phyloP scores from a whole-genome alignment of 2,888 invertebrate species.

The Anorthoa munda region DNA sequence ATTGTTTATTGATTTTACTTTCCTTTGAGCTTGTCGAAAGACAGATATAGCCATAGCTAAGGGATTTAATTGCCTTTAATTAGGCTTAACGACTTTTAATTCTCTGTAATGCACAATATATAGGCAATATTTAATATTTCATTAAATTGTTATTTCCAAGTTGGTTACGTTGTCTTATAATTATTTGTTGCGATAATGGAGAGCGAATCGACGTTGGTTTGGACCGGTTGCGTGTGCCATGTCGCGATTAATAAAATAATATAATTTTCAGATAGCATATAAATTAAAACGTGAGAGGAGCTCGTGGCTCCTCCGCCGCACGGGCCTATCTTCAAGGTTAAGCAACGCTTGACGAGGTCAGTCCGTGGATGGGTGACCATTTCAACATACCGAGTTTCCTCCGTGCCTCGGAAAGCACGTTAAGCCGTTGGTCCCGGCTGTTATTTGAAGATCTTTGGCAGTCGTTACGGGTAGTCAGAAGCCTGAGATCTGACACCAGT shows the following conservation, averaged over 20 bases:
- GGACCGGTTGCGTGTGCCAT: conserved; percentile 23
- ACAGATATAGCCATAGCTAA: conserved; percentile 54
- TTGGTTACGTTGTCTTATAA: not conserved
- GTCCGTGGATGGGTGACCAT: too few relatives aligned
- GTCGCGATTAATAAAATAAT: conserved; percentile 47
- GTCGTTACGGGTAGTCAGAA: too few relatives aligned
- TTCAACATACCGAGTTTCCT: too few relatives aligned
- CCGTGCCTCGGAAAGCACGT: too few relatives aligned
- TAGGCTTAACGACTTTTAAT: conserved; percentile 53
- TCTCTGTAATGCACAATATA: conserved; percentile 31
- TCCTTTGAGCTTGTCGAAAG: conserved; percentile 49
- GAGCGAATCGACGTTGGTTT: conserved; percentile 2
- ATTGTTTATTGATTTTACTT: conserved; percentile 65
- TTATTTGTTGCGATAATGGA: conserved; percentile 33
- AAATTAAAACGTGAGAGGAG: conserved; percentile 48
- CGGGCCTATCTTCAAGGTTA: too few relatives aligned
- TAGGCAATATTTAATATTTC: conserved; percentile 5
- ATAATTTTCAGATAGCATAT: conserved; percentile 32
- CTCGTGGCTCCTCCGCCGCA: too few relatives aligned
- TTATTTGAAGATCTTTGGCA: too few relatives aligned
- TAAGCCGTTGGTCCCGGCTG: too few relatives aligned
- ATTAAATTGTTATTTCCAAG: not conserved
- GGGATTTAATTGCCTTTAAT: conserved; percentile 61
- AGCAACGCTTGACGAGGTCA: too few relatives aligned
- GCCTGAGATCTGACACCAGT: too few relatives aligned